Evolutionary conservation across 2,888 invertebrate genomes (phyloP), one percentile per base, ranked within the genome.

Genomic region (Eudasyphora cyanicolor): DNA sequence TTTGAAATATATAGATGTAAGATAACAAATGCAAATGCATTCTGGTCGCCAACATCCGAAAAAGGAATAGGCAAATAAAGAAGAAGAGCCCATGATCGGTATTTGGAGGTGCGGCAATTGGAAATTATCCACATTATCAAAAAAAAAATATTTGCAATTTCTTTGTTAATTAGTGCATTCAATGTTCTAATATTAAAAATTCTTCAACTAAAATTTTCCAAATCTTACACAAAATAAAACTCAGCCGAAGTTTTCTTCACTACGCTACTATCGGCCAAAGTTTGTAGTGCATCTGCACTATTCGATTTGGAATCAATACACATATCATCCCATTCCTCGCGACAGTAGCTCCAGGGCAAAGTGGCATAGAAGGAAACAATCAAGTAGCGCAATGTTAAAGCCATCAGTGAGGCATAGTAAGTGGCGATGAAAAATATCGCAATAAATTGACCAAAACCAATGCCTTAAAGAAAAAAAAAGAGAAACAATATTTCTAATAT

Each of bases 381-480:
- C 85, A 95, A 92, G 89, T 95, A 95, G 86, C 93, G 94, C 21
- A 95, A 88, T 0, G 94, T 94, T 67, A 95, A 88, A 0, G 94
- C 95, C 94, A 95, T 95, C 74, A 95, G 87, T 1, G 94, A 93
- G 81, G 94, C 94, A 89, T 95, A 95, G 88, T 95, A 95, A 14
- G 94, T 94, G n/a, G 94, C 93, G 0, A 95, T 94, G 76, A 93
- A 93, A 49, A 92, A 91, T 1, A 93, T 93, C 2, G 93, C 93
- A 21, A 94, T 84, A 2, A 93, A 91, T 87, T 94, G 93, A 0
- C 94, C 94, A 85, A 93, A 93, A n/a, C 94, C 94, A 51, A 94
- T 91, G 71, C 94, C 94, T 94, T 17, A 27, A n/a, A n/a, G n/a
- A n/a, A n/a, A n/a, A n/a, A n/a, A n/a, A 49, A 49, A 49, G 19